phyloP scores from a whole-genome alignment of 2,113 vertebrate genomes.

The Apodemus sylvaticus region DNA sequence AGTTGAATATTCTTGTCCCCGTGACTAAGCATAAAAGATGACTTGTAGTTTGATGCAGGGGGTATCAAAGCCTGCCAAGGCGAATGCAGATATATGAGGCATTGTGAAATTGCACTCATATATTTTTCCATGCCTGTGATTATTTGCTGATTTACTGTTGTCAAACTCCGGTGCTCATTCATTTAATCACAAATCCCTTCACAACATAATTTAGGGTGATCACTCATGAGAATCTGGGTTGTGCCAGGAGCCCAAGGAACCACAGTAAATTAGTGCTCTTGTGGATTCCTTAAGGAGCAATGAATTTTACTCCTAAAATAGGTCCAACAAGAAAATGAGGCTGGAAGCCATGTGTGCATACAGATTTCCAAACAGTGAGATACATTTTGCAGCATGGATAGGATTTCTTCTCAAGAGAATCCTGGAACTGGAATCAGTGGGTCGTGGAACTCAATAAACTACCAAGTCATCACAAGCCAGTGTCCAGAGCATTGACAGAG shows the following conservation, averaged over 20 bases:
- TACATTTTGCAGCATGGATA: constrained; percentile 32
- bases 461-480: not conserved
- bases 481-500: not conserved
- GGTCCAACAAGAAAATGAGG: constrained; percentile 45
- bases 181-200: constrained; percentile 72
- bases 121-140: constrained; percentile 76
- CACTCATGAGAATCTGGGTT: constrained; percentile 70
- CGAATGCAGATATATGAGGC: constrained; percentile 70
- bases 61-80: constrained; percentile 45
- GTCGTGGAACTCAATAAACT: not conserved
- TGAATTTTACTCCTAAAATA: constrained; percentile 65
- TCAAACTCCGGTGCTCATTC: constrained; percentile 73
- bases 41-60: constrained; percentile 12
- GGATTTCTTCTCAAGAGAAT: constrained; percentile 35
- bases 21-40: constrained; percentile 55
- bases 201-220: constrained; percentile 71
- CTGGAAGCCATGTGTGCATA: not conserved
- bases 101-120: constrained; percentile 75
- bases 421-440: not conserved
- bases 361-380: constrained; percentile 41
- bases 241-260: constrained; percentile 55
- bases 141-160: constrained; percentile 80
- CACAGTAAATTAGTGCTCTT: constrained; percentile 53
- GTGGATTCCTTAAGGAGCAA: constrained; percentile 50
- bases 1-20: constrained; percentile 57